phyloP scores from a whole-genome alignment of 2,888 invertebrate species.

The Protodeltote pygarga region DNA sequence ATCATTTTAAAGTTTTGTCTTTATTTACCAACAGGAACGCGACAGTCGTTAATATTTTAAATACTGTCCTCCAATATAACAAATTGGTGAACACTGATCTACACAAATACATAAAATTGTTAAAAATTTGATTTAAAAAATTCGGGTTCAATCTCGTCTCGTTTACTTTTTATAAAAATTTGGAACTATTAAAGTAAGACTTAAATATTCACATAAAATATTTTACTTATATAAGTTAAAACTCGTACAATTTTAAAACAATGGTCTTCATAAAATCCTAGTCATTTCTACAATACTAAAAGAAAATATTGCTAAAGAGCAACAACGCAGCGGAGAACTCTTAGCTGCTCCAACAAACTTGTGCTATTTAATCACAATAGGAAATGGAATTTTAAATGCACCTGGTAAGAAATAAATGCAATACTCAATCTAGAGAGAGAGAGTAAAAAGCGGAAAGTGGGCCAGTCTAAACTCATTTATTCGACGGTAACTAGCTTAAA shows the following conservation, averaged over 20 bases:
- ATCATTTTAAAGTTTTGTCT: too few relatives aligned
- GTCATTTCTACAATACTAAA: slow-evolving; percentile 43
- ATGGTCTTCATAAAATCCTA: not conserved
- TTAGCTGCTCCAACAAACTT: slow-evolving; percentile 62
- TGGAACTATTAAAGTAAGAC: too few relatives aligned
- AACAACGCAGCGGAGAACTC: slow-evolving; percentile 48
- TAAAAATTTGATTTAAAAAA: too few relatives aligned
- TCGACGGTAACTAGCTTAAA: slow-evolving; percentile 60
- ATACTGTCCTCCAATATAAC: too few relatives aligned
- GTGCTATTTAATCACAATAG: slow-evolving; percentile 73
- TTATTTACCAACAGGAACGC: too few relatives aligned
- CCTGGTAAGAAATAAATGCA: slow-evolving; percentile 64
- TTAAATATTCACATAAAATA: too few relatives aligned
- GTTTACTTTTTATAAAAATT: too few relatives aligned
- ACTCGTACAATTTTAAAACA: not conserved
- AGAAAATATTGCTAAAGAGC: slow-evolving; percentile 49
- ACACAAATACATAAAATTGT: too few relatives aligned
- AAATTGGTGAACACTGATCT: too few relatives aligned
- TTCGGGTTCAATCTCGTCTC: too few relatives aligned
- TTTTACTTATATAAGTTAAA: too few relatives aligned
- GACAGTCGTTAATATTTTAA: too few relatives aligned
- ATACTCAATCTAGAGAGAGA: slow-evolving; percentile 60
- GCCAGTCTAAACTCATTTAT: slow-evolving; percentile 72
- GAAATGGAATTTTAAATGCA: slow-evolving; percentile 76
- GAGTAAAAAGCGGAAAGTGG: slow-evolving; percentile 60